Evolutionary conservation across 1,140 invertebrate genomes (phyloP).

Genomic region (Drosophila simulans): DNA sequence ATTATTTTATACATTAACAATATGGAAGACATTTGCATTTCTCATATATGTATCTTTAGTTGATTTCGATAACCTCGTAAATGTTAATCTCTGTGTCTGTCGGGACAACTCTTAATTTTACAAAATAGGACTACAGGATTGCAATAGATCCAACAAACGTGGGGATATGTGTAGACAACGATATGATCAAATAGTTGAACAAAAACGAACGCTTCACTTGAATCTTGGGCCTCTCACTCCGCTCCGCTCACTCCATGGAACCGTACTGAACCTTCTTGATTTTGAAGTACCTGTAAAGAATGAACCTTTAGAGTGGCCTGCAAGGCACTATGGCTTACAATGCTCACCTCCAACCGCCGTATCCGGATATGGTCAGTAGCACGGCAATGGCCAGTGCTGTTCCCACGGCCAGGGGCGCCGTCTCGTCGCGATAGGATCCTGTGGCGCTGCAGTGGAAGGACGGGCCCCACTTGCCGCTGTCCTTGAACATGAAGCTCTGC

Average conservation of each 20-base stretch:
- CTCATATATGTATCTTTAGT: slow-evolving; percentile 67
- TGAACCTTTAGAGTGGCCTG: background rate
- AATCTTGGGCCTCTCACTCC: background rate
- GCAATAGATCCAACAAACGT: slow-evolving; percentile 59
- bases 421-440: slow-evolving; percentile 88
- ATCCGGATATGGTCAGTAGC: slow-evolving; percentile 91
- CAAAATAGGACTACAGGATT: slow-evolving; percentile 52
- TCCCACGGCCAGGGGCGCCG: slow-evolving; percentile 94
- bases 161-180: slow-evolving; percentile 61
- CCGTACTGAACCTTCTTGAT: slow-evolving; percentile 96
- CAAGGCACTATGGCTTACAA: no score
- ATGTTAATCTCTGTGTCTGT: slow-evolving; percentile 23
- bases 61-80: slow-evolving; percentile 55
- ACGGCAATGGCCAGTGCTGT: slow-evolving; percentile 93
- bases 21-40: slow-evolving; percentile 83
- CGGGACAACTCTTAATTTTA: slow-evolving; percentile 30
- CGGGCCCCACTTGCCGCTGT: slow-evolving; percentile 86
- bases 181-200: slow-evolving; percentile 50
- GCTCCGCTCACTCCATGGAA: slow-evolving; percentile 91
- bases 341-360: slow-evolving; percentile 88
- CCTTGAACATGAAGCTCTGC: slow-evolving; percentile 87
- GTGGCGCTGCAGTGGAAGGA: slow-evolving; percentile 86
- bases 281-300: slow-evolving; percentile 90
- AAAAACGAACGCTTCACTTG: slow-evolving; percentile 28
- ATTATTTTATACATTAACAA: slow-evolving; percentile 75